A percentile compares a stretch with the other conserved stretches of the same genome.
Evolutionary conservation across 2,113 vertebrate species (phyloP).

Genomic region (Erythrocercus mccallii): DNA sequence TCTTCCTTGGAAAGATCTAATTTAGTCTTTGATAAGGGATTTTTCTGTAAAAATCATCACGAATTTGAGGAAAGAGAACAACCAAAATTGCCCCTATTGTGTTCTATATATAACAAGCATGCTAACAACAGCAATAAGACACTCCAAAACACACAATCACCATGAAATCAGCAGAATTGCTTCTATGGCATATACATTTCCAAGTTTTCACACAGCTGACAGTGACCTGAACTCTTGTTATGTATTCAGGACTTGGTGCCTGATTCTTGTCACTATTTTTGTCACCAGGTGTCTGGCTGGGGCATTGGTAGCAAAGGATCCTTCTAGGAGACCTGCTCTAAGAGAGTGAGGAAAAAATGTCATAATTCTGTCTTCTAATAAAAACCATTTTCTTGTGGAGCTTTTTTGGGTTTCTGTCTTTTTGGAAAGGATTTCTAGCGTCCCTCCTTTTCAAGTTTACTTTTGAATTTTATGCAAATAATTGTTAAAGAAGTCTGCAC

Average conservation of each 20-base stretch:
- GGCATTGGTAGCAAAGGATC: not conserved
- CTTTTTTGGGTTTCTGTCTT: not conserved
- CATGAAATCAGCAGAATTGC: slow-evolving; percentile 46
- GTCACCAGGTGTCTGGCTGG: not conserved
- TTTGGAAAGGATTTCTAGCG: not conserved
- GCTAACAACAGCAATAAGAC: not conserved
- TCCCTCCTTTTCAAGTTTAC: not conserved
- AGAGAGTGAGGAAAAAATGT: not conserved
- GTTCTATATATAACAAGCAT: not conserved
- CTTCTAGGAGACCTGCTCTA: not conserved
- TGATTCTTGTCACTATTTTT: not conserved
- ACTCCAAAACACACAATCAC: slow-evolving; percentile 1
- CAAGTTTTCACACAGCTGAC: slow-evolving; percentile 29
- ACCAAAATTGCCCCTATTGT: not conserved
- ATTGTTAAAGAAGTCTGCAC: slow-evolving; percentile 17
- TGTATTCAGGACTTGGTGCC: not conserved
- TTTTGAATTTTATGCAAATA: not conserved
- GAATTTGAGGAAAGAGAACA: not conserved
- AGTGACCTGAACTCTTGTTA: slow-evolving; percentile 10
- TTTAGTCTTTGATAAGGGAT: not conserved
- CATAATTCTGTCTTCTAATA: not conserved
- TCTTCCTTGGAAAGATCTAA: not conserved
- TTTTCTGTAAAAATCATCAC: not conserved
- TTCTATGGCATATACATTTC: slow-evolving; percentile 36
- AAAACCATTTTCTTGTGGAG: not conserved